Evolutionary conservation across 35 echinoderm and acorn worm genomes (phyloP), one percentile per base, ranked within the genome.

Genomic region (Chiridota heheva): DNA sequence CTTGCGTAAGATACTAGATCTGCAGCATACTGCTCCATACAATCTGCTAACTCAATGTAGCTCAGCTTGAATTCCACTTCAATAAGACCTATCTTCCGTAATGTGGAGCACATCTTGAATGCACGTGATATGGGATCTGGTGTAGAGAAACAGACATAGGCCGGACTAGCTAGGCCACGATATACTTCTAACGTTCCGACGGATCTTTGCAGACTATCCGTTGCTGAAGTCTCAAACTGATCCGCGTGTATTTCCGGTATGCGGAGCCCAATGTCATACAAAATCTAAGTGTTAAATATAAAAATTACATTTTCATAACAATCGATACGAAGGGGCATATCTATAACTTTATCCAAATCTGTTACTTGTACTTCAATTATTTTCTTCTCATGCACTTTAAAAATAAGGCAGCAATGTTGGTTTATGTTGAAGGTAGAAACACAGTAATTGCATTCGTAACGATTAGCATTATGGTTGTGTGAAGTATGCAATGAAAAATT

Each of bases 161-260:
- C 91, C 25, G 89, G 86, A 47, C 91, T 96, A 13, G 91, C 86
- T 10, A 96, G 68, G 0, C 86, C 91, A 26, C 74, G 76, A 69
- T 90, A 96, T 13, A 96, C 63, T 58, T 96, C 86, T 40, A 96
- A 62, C 43, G 82, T 96, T 4, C 91, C 91, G 1, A 96, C 82
- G 13, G 91, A 96, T 16, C 81, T 86, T 55, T 96, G 91, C 27
- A 96, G 70, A 58, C 81, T 89, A 42, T 96, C 90, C 3, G 40
- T 81, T 0, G 76, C 70, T 20, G 70, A 60, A 17, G 77, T 73
- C 34, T 87, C 27, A 73, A 93, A 82, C 34, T 40, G 51, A 25
- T 53, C 67, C 34, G 64, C 67, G 20, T 58, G 63, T 26, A 82
- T 41, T 48, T 88, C 78, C 6, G 90, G 90, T 34, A 93, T 93